Evolutionary conservation across 2,797 vertebrate genomes (phyloP).

Genomic region (Eulemur rubriventer): DNA sequence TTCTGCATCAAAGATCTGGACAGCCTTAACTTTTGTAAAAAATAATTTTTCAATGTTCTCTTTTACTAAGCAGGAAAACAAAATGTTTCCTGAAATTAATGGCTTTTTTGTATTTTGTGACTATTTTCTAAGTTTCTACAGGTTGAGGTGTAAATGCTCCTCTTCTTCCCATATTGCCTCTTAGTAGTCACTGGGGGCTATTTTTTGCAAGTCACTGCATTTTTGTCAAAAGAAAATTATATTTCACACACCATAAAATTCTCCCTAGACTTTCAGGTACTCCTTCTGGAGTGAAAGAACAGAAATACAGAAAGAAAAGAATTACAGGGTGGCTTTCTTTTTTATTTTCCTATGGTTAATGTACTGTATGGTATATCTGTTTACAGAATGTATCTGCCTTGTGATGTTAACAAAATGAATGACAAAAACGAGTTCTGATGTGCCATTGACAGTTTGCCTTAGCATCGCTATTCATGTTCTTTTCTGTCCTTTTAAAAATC

Average conservation of each 20-base stretch:
- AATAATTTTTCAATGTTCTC: slow-evolving; percentile 80
- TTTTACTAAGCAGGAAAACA: slow-evolving; percentile 80
- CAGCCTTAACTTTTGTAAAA: slow-evolving; percentile 89
- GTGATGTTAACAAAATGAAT: slow-evolving; percentile 86
- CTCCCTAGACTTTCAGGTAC: slow-evolving; percentile 78
- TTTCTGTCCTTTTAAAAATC: slow-evolving; percentile 60
- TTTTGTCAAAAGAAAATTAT: slow-evolving; percentile 68
- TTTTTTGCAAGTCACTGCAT: slow-evolving; percentile 80
- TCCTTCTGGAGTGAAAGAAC: slow-evolving; percentile 79
- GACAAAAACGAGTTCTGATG: slow-evolving; percentile 85
- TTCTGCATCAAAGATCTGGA: slow-evolving; percentile 84
- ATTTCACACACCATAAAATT: slow-evolving; percentile 64
- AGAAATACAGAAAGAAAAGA: slow-evolving; percentile 86
- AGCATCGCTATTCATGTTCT: slow-evolving; percentile 80
- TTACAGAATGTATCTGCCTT: slow-evolving; percentile 88
- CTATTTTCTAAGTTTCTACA: slow-evolving; percentile 85
- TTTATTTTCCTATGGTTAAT: slow-evolving; percentile 84
- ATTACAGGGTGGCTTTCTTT: slow-evolving; percentile 86
- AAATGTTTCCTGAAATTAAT: slow-evolving; percentile 59
- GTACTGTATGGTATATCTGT: slow-evolving; percentile 87
- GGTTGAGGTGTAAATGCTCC: slow-evolving; percentile 61
- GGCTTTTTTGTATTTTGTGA: slow-evolving; percentile 85
- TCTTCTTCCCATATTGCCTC: slow-evolving; percentile 70
- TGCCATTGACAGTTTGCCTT: slow-evolving; percentile 87
- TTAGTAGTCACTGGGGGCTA: slow-evolving; percentile 65